Conservation (phyloP, 2,113 vertebrate genomes). For the Eulacestoma nigropectus region DNA sequence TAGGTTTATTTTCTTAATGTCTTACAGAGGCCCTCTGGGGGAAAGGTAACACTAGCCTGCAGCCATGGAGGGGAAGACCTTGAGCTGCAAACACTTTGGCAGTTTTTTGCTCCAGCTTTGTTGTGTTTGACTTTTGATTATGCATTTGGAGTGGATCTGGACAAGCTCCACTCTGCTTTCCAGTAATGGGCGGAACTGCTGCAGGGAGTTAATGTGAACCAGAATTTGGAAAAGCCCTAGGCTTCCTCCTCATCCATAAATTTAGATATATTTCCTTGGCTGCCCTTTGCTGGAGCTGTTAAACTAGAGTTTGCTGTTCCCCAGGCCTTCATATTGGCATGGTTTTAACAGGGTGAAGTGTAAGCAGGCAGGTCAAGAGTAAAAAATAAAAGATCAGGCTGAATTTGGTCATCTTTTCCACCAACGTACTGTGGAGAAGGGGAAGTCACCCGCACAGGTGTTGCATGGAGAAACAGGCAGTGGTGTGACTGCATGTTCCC, state of each 20-base stretch:
- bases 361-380: not conserved
- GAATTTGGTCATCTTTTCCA: not conserved
- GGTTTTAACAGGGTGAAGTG: not conserved
- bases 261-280: slow-evolving; percentile 27
- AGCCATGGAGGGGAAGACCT: not conserved
- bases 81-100: not conserved
- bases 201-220: slow-evolving; percentile 23
- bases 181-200: slow-evolving; percentile 33
- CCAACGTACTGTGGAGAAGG: not conserved
- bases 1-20: not conserved
- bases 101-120: slow-evolving; percentile 1
- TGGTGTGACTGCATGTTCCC: not conserved
- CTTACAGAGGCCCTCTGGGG: not conserved
- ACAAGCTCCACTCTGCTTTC: slow-evolving; percentile 10
- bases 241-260: slow-evolving; percentile 18
- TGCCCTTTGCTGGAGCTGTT: not conserved
- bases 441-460: not conserved
- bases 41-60: not conserved
- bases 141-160: not conserved
- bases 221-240: slow-evolving; percentile 10
- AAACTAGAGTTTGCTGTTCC: slow-evolving; percentile 1
- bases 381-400: not conserved
- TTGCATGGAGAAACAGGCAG: not conserved
- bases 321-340: not conserved
- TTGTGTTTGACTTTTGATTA: not conserved